Evolutionary conservation across 1,140 invertebrate genomes (phyloP).

Genomic region (Leptinotarsa defecta): DNA sequence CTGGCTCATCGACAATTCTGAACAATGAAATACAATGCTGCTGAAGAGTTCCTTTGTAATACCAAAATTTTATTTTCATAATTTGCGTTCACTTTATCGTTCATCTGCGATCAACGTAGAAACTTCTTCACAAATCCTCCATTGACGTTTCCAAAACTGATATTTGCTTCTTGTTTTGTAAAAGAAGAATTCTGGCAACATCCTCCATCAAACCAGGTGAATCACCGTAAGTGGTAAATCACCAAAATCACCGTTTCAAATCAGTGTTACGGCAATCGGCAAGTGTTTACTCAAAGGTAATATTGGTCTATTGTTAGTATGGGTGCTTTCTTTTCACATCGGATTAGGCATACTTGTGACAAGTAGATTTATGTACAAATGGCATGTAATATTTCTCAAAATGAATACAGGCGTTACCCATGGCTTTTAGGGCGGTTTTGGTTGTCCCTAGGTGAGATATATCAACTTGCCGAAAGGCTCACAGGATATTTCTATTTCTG

Average conservation of each 20-base stretch:
- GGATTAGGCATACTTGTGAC: constrained; percentile 44
- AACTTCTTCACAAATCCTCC: background rate
- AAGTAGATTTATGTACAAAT: constrained; percentile 49
- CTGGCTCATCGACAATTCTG: too few species aligned
- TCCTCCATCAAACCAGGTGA: constrained; percentile 38
- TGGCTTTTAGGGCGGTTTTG: constrained; percentile 25
- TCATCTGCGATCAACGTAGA: too few species aligned
- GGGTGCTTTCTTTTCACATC: constrained; percentile 38
- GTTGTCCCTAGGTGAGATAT: constrained; percentile 20
- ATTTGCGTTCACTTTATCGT: too few species aligned
- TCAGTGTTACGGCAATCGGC: constrained; percentile 43
- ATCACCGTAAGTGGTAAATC: constrained; percentile 48
- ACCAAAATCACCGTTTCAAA: constrained; percentile 34
- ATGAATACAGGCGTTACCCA: constrained; percentile 34
- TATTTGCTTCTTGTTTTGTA: background rate
- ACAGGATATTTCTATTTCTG: constrained; percentile 20
- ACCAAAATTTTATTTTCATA: too few species aligned
- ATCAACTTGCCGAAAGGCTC: constrained; percentile 26
- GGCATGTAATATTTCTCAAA: constrained; percentile 30
- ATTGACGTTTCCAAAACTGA: background rate
- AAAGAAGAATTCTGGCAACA: constrained; percentile 8
- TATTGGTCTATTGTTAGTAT: constrained; percentile 35
- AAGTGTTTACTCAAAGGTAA: constrained; percentile 49
- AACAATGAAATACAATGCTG: too few species aligned
- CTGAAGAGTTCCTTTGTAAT: too few species aligned